Conservation (phyloP, 2,888 invertebrate species). For the Homarus gammarus region DNA sequence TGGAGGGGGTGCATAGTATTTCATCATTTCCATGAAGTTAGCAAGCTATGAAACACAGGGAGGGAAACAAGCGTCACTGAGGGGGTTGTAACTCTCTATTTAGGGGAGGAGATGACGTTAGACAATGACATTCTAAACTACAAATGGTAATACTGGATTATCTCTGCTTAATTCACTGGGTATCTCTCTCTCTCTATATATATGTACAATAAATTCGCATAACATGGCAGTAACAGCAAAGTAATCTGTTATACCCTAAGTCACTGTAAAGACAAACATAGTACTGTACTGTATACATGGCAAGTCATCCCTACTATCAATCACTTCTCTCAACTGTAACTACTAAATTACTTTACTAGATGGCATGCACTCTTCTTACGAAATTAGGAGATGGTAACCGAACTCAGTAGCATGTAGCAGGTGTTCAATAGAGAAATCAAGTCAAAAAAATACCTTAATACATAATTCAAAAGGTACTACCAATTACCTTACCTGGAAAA, state of each 20-base stretch:
- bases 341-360: no score
- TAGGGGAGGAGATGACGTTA: slow-evolving; percentile 13
- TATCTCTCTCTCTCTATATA: slow-evolving; percentile 14
- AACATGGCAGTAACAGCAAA: neutral
- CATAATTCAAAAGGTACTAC: no score
- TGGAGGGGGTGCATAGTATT: slow-evolving; percentile 75
- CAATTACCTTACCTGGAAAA: no score
- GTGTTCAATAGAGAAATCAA: no score
- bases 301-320: no score
- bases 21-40: slow-evolving; percentile 76
- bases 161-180: neutral
- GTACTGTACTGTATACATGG: no score
- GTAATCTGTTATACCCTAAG: neutral
- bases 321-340: no score
- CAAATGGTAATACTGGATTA: neutral
- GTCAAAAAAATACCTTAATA: no score
- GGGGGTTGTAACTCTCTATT: slow-evolving; percentile 32
- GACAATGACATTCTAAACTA: slow-evolving; percentile 30
- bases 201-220: slow-evolving; percentile 14
- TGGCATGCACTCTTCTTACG: no score
- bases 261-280: no score
- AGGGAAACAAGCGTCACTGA: slow-evolving; percentile 31
- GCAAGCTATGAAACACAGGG: slow-evolving; percentile 73
- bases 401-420: no score
- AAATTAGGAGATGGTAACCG: no score